Evolutionary conservation across 2,797 vertebrate species (phyloP).

Genomic region (Yasuhikotakia modesta): DNA sequence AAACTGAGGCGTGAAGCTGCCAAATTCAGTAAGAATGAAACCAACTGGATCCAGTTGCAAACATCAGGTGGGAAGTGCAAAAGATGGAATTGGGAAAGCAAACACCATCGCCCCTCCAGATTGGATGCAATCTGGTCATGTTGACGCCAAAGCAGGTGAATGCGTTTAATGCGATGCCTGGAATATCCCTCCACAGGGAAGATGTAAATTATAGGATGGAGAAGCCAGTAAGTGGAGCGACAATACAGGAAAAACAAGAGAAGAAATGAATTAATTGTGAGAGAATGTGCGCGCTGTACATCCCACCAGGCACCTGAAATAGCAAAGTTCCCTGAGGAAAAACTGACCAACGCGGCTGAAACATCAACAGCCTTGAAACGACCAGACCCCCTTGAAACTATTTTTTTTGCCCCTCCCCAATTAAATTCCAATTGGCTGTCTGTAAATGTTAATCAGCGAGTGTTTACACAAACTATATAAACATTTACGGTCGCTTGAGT

Average conservation of each 20-base stretch:
- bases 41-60: constrained; percentile 13
- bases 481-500: too few relatives aligned
- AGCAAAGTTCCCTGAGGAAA: background rate
- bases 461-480: too few relatives aligned
- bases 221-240: constrained; percentile 27
- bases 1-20: constrained; percentile 21
- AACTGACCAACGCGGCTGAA: background rate
- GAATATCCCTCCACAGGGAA: constrained; percentile 47
- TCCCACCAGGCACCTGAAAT: constrained; percentile 15
- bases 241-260: constrained; percentile 20
- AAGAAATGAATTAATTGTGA: constrained; percentile 37
- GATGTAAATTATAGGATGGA: constrained; percentile 38
- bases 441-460: too few relatives aligned
- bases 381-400: too few relatives aligned
- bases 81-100: background rate
- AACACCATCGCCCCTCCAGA: too few relatives aligned
- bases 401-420: too few relatives aligned
- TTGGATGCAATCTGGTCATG: constrained; percentile 28
- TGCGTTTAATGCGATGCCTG: constrained; percentile 38
- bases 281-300: constrained; percentile 9
- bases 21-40: constrained; percentile 28
- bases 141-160: constrained; percentile 40
- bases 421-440: too few relatives aligned
- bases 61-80: constrained; percentile 10
- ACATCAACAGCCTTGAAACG: background rate